Base-by-base conservation (phyloP, 2,113 vertebrate genomes). In the Perca schrenkii region DNA sequence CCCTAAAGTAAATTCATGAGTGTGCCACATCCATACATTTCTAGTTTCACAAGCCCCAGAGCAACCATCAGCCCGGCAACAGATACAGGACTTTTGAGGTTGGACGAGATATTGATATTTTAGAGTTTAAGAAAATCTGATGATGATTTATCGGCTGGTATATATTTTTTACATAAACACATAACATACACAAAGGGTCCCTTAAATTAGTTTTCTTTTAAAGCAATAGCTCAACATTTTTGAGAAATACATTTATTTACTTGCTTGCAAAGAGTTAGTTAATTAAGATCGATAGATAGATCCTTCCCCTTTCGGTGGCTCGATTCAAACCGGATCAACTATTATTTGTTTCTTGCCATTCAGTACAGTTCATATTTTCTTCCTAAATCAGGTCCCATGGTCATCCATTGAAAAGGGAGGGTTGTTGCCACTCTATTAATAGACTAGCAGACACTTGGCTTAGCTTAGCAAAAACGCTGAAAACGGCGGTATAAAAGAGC, bases 81-180 rank as follows among this genome's bases (percentile, higher is more conserved):
- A 25, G 25, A 77, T 10, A 6, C 36, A 28, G 17, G 53, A 16
- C 16, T 17, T 66, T 4, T 67, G 15, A 21, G 13, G 47, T 8
- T 40, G 28, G 40, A n/a, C 15, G 15, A 28, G 25, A 77, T 40
- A 31, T 21, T 65, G 40, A 57, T 50, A 46, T 70, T 28, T 77
- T 5, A 46, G 19, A 31, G 12, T 25, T 54, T 15, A 46, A 63
- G 36, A 17, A 79, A 54, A 79, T 69, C 31, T 79, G 21, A 25
- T 60, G 8, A 49, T 40, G 19, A 16, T 31, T 12, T 61, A 11
- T 36, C 4, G 5, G 14, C 21, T 1, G 0, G 19, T 6, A 19
- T 47, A 46, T 15, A 58, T 13, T 14, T 50, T 36, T 53, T 64
- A 14, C 31, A 36, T 36, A 22, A 61, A 75, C 4, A 52, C 8